Conservation (phyloP, 2,113 vertebrate species). For the Melanerpes aurifrons region DNA sequence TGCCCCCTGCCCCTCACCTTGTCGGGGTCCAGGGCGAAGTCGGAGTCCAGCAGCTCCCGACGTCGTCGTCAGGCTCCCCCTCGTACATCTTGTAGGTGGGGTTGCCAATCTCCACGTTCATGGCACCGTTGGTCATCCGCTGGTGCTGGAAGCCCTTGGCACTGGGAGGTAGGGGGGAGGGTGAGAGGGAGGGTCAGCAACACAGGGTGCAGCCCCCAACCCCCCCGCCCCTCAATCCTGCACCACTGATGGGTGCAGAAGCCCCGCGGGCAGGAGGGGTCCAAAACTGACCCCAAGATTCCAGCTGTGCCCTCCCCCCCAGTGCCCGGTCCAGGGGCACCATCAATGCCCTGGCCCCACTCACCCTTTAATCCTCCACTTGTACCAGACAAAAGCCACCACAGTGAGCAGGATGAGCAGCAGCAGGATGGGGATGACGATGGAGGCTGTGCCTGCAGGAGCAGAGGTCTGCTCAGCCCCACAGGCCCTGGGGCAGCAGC, state of each 20-base stretch:
- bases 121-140: constrained; percentile 94
- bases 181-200: neutral
- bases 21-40: constrained; percentile 93
- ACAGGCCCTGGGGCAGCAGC: neutral
- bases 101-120: constrained; percentile 98
- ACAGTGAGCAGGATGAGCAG: constrained; percentile 84
- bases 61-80: constrained; percentile 92
- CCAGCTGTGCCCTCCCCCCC: too few species aligned
- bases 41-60: constrained; percentile 93
- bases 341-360: neutral
- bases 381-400: constrained; percentile 91
- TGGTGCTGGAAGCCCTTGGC: constrained; percentile 98
- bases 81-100: constrained; percentile 98
- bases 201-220: neutral
- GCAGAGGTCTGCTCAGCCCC: neutral
- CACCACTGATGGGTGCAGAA: neutral
- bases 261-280: neutral
- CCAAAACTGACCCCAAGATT: too few species aligned
- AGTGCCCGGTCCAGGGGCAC: too few species aligned
- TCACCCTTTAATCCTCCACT: constrained; percentile 92
- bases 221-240: neutral
- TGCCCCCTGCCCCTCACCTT: constrained; percentile 77
- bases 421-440: constrained; percentile 87
- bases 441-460: constrained; percentile 80
- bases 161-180: constrained; percentile 61